Base-by-base conservation (phyloP, 2,113 vertebrate genomes). In the Serinus canaria region DNA sequence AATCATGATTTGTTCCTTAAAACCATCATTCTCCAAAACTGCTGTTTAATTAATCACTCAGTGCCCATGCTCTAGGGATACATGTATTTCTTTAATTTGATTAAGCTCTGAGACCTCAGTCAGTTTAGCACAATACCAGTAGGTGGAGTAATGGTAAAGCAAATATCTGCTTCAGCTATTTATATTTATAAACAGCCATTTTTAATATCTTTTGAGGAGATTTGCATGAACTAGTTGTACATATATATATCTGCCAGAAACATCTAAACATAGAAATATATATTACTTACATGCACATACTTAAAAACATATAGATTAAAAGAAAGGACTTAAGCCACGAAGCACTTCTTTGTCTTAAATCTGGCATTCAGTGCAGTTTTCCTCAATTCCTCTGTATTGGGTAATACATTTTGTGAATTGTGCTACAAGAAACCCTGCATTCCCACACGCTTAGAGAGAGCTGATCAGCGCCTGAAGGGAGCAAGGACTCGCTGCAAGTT, bases 91-190 rank as follows among this genome's bases (percentile, higher is more conserved):
- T 13, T 55, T 52, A 24, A 24, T 31, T 74, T 63, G 77, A n/a
- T n/a, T 47, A 63, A 82, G 13, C 11, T 78, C 39, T 53, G 72
- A 24, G 66, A 78, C 70, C 52, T 60, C 75, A 92, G 78, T 91
- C 84, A 97, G 59, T 97, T 92, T 96, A 96, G 63, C n/a, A 88
- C 70, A 92, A 83, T 22, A 90, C 98, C 98, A 98, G 98, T 97
- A 98, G 98, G 97, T 98, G 98, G 98, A 97, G 98, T 96, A 94
- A 97, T 97, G 96, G 97, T 97, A 98, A 98, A 98, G 96, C 96
- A 98, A 97, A 98, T 98, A 69, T 6, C 91, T 63, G 64, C 28
- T 83, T 37, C 56, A 39, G 52, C 6, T 94, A 50, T 92, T 85
- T 93, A 72, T 91, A 55, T 94, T 94, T 95, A 63, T 90, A 58